These are phyloP conservation scores for Drosophila conformis DNA, from an alignment of 2,888 invertebrate genomes.

Conservation along the genomic window DNA sequence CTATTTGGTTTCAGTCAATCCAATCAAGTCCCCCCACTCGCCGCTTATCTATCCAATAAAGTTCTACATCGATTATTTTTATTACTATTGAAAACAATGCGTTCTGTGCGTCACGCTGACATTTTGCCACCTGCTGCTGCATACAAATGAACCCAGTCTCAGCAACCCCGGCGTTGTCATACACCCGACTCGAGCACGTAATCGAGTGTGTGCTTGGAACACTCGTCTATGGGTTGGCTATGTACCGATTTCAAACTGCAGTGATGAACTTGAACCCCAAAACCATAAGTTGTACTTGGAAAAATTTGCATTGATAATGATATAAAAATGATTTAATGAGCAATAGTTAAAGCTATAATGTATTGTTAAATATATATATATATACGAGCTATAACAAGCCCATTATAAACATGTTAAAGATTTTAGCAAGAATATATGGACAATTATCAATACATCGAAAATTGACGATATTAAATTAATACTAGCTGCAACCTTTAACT, in stretches of 20 bases:
- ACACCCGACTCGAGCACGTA: constrained; percentile 31
- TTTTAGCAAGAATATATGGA: background rate
- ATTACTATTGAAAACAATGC: constrained; percentile 36
- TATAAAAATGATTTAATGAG: background rate
- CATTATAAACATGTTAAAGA: background rate
- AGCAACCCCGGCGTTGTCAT: constrained; percentile 2
- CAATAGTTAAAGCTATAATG: background rate
- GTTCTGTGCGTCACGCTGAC: constrained; percentile 28
- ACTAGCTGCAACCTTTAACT: background rate
- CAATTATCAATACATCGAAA: background rate
- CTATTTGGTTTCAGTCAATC: constrained; percentile 28
- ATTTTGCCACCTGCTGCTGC: constrained; percentile 33
- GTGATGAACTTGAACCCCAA: constrained; percentile 49
- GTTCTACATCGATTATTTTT: constrained; percentile 44
- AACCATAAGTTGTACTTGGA: constrained; percentile 11
- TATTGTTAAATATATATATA: background rate
- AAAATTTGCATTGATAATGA: constrained; percentile 10
- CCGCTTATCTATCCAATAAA: constrained; percentile 59
- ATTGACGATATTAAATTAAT: background rate
- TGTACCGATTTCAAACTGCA: constrained; percentile 31
- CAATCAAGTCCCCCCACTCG: constrained; percentile 13
- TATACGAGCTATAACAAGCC: background rate
- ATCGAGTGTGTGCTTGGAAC: constrained; percentile 17
- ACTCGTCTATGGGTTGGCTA: constrained; percentile 6
- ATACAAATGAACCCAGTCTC: constrained; percentile 54